Evolutionary conservation across 1,140 invertebrate genomes (phyloP), one percentile per base, ranked within the genome.

Genomic region (Drosophila sproati): DNA sequence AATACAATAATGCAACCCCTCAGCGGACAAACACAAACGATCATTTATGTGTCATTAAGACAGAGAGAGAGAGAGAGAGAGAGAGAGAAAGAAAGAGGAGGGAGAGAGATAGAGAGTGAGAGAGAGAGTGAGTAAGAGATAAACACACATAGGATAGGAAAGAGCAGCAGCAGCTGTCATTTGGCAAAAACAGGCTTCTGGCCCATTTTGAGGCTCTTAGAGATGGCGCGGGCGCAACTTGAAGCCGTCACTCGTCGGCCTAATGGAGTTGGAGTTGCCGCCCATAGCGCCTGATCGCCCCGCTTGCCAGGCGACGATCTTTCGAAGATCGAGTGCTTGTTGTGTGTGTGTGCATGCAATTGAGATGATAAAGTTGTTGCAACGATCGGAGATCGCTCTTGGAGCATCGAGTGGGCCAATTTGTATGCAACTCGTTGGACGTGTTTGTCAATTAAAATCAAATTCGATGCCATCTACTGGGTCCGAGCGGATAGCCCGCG

Each of bases 391-490:
- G 60, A 52, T 66, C 62, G 31, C 20, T 20, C 20, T 20, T 20
- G 20, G 20, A 52, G 12, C 52, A 59, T 70, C 66, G 59, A 76
- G 61, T 76, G 55, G 45, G 80, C 63, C 77, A 88, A 85, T 88
- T 88, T 80, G 80, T 80, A 82, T 70, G 80, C 56, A 85, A 83
- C 80, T 78, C 51, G 85, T 82, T 56, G 69, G 85, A 88, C 85
- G 80, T 82, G 85, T 88, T 89, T 89, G 85, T 89, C 85, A 88
- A 88, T 88, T 88, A 88, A 88, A 88, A 81, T 81, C 85, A 83
- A 85, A 88, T 88, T 83, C 85, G 78, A 61, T 81, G 77, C 68
- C 47, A 77, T 72, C 77, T 82, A 80, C 71, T 55, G 78, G 77
- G 51, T 8, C 48, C 41, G 37, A 8, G 28, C 10, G 32, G 50